These are phyloP conservation scores for Dromius quadrimaculatus DNA, from an alignment of 2,888 invertebrate species.

Conservation along the genomic window DNA sequence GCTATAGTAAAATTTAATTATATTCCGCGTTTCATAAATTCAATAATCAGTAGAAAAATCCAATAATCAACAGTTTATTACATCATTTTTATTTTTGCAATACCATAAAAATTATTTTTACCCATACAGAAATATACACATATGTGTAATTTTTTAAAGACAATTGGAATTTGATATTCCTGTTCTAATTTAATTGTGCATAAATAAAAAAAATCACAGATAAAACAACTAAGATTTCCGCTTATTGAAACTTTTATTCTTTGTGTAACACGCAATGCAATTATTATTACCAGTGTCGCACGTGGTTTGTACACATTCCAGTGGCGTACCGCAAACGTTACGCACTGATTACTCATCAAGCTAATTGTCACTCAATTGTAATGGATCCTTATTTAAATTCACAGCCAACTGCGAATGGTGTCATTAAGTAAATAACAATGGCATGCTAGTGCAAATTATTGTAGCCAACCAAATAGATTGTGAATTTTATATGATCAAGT, in stretches of 20 bases:
- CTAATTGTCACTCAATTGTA: not conserved
- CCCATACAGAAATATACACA: too few species aligned
- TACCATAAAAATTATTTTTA: too few species aligned
- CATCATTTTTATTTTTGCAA: too few species aligned
- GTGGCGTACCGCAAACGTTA: not conserved
- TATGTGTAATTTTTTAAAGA: too few species aligned
- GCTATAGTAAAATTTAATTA: too few species aligned
- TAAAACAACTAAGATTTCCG: not conserved
- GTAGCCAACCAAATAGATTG: too few species aligned
- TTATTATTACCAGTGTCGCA: not conserved
- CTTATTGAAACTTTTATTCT: not conserved
- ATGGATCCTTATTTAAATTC: not conserved
- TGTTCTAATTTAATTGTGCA: too few species aligned
- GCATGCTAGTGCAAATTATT: not conserved
- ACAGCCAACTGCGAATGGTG: not conserved
- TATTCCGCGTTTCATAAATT: too few species aligned
- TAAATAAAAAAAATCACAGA: too few species aligned
- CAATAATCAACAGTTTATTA: too few species aligned
- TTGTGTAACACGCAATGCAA: not conserved
- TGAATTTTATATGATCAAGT: not conserved
- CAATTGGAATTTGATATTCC: too few species aligned
- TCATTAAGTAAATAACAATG: not conserved
- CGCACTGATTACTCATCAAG: conserved; percentile 9
- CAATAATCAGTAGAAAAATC: too few species aligned
- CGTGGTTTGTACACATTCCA: not conserved